Conservation (phyloP, 2,797 vertebrate genomes). For the Helicolenus hilgendorfi region DNA sequence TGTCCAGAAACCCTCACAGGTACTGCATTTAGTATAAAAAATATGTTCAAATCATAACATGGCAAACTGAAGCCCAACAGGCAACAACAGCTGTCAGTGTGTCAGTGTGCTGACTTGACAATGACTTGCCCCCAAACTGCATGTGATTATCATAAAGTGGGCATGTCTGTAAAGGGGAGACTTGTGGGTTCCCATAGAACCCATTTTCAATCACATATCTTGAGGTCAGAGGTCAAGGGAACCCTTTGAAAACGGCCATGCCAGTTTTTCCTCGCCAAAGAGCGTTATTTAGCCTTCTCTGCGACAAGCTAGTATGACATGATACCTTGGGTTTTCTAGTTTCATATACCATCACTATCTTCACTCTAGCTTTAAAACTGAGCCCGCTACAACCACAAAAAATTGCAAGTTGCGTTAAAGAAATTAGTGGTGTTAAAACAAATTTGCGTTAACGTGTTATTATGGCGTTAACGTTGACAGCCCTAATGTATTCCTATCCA, state of each 20-base stretch:
- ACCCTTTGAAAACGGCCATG: not conserved
- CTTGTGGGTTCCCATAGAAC: not conserved
- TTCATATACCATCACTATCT: too few relatives aligned
- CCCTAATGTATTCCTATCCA: not conserved
- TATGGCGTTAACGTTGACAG: not conserved
- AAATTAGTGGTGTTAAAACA: too few relatives aligned
- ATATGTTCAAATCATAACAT: not conserved
- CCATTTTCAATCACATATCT: not conserved
- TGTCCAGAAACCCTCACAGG: not conserved
- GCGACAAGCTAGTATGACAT: too few relatives aligned
- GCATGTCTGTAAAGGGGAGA: not conserved
- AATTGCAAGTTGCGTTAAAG: too few relatives aligned
- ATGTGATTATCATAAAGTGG: not conserved
- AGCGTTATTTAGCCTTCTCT: too few relatives aligned
- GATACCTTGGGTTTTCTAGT: too few relatives aligned
- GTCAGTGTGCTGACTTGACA: too few relatives aligned
- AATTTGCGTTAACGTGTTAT: too few relatives aligned
- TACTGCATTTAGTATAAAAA: not conserved
- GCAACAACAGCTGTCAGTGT: not conserved
- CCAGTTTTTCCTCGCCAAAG: not conserved
- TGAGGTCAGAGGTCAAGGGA: not conserved
- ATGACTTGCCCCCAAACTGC: not conserved
- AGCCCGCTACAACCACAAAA: too few relatives aligned
- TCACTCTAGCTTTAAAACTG: too few relatives aligned
- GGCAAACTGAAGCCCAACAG: fast-evolving